Base-by-base conservation (phyloP, 2,113 vertebrate genomes). In the Nyctibius bracteatus region DNA sequence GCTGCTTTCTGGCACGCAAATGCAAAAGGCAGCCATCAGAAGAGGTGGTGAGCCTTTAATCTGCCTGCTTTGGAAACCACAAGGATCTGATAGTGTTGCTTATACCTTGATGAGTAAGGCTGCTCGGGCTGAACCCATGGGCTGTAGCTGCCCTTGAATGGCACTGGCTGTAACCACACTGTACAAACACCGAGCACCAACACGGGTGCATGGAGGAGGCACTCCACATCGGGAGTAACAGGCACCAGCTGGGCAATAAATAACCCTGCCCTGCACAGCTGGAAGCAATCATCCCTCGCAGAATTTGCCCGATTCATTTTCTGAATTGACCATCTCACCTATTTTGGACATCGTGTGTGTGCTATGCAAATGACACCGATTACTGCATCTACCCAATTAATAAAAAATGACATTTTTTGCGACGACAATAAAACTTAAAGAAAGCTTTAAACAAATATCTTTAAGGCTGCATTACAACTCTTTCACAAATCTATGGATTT, bases 261-360 rank as follows among this genome's bases (percentile, higher is more conserved):
- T 27, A 96, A 44, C 44, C 86, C 89, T 35, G 79, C 72, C 62
- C 65, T 49, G 35, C 92, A 73, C 97, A 98, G 96, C 98, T 98
- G 97, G 95, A 92, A 96, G 92, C 35, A 77, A 97, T 93, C 96
- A 97, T 25, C 39, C 57, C 63, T 77, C 85, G 77, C 68, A 59
- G 75, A 94, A 80, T 57, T 6, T 68, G 81, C 31, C 88, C 78
- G 70, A 12, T 86, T 92, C 81, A 80, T 93, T 74, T 93, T 54
- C 74, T 75, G 37, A 37, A 79, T 81, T 33, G 68, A 92, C 54
- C 81, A 77, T 52, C 80, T 97, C 97, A 96, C 91, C 91, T 85
- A 75, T 91, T 94, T 91, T 52, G 93, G 95, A 78, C 52, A 75
- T 82, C 25, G 66, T 55, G 31, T 66, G 79, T 90, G 72, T 92